Base-by-base conservation (phyloP, 2,888 invertebrate genomes). In the Cacoxenus indagator region DNA sequence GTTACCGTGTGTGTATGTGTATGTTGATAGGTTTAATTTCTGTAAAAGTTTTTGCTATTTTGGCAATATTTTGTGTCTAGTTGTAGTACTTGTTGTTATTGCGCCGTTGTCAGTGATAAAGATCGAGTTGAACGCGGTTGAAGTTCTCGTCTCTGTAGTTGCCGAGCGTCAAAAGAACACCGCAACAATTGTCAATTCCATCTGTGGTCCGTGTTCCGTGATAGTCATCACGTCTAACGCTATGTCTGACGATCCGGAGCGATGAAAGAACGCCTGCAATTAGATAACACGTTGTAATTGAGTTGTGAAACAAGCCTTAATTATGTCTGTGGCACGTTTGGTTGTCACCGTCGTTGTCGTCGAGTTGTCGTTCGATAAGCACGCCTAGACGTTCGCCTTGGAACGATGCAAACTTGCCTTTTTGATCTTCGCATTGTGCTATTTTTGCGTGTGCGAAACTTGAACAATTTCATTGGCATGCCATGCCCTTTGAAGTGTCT, bases 241-340 rank as follows among this genome's bases (percentile, higher is more conserved):
- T 4, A 14, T 54, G 24, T 54, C 26, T 54, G 22, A 9, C 54
- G 11, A 54, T 54, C 11, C 54, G 54, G 14, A 14, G 9, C 17
- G 24, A 54, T 54, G 54, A 54, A 54, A 54, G 22, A 31, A 59
- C 59, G 45, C 24, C 22, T 24, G 62, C 62, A 84, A 84, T 87
- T 83, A 82, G 86, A 86, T 87, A 86, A 84, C 86, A 84, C 77
- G 70, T 75, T 86, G 87, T 86, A 78, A 76, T 78, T 80, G 75
- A 67, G 77, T 79, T 86, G 87, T 86, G 86, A 86, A 82, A 87
- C 88, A 87, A 79, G 86, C 82, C 82, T 84, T 86, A 86, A 87
- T 88, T 87, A 87, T 79, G 76, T 74, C 67, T 76, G 66, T 37
- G 64, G 14, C 26, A 57, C 51, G 67, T 65, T 66, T 27, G 46